A percentile compares a stretch with the other conserved stretches of the same genome.
Conservation (phyloP, 1,140 invertebrate species). For the Megathymus violae region DNA sequence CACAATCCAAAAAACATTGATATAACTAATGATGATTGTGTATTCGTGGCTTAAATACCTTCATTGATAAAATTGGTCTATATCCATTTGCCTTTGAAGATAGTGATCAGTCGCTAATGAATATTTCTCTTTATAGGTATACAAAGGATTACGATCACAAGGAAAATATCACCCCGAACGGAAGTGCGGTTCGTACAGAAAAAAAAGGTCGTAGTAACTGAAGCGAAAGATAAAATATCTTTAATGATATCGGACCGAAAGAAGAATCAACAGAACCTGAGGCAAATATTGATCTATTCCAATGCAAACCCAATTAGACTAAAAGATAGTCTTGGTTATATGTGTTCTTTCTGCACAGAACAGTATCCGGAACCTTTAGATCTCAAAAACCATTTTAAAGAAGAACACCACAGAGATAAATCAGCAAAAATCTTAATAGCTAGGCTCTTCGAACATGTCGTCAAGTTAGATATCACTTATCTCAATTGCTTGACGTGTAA, state of each 20-base stretch:
- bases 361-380: conserved; percentile 51
- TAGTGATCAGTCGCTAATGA: conserved; percentile 36
- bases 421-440: conserved; percentile 51
- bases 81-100: neutral
- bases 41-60: too few relatives aligned
- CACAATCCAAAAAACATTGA: too few relatives aligned
- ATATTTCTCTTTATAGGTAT: conserved; percentile 59
- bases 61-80: too few relatives aligned
- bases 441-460: conserved; percentile 53
- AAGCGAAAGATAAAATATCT: conserved; percentile 21
- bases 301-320: conserved; percentile 63
- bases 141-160: conserved; percentile 50
- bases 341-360: conserved; percentile 59
- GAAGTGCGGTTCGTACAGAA: conserved; percentile 39
- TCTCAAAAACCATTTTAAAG: conserved; percentile 63
- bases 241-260: conserved; percentile 37
- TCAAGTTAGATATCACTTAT: conserved; percentile 65
- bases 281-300: conserved; percentile 55
- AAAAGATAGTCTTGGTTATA: conserved; percentile 61
- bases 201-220: conserved; percentile 37
- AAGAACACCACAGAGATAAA: conserved; percentile 61
- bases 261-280: conserved; percentile 58
- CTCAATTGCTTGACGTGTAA: conserved; percentile 58
- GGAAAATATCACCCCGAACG: conserved; percentile 39
- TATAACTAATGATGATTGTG: too few relatives aligned